These are phyloP conservation scores for Apus apus DNA, from an alignment of 2,113 vertebrate species.

Conservation along the genomic window DNA sequence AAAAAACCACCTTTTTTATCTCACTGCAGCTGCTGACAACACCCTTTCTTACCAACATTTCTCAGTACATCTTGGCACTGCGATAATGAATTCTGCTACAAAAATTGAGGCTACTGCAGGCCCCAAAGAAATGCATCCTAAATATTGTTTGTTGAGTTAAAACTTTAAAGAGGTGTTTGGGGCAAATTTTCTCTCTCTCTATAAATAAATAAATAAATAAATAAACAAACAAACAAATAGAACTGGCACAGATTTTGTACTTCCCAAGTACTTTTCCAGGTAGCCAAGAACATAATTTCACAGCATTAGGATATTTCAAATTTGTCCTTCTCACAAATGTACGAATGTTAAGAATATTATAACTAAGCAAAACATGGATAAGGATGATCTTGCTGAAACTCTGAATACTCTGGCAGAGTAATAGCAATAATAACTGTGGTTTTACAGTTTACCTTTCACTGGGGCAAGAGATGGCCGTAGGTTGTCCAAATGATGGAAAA, in stretches of 20 bases:
- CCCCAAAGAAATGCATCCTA: not conserved
- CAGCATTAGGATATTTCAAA: not conserved
- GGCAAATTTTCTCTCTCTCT: too few species aligned
- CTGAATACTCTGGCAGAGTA: not conserved
- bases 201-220: too few species aligned
- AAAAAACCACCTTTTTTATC: not conserved
- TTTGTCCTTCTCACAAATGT: not conserved
- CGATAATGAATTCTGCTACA: not conserved
- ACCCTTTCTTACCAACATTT: not conserved
- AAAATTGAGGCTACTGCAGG: not conserved
- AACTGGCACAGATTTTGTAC: not conserved
- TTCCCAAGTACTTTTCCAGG: not conserved
- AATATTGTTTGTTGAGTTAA: not conserved
- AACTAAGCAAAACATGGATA: not conserved
- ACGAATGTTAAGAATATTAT: fast-evolving
- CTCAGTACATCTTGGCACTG: not conserved
- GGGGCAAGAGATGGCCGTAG: slow-evolving; percentile 92
- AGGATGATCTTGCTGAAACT: not conserved
- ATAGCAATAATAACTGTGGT: not conserved
- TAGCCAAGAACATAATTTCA: not conserved
- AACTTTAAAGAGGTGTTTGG: not conserved
- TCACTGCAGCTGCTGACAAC: not conserved
- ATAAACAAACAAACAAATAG: too few species aligned
- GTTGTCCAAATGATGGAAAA: slow-evolving; percentile 98
- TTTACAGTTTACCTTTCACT: slow-evolving; percentile 87